Evolutionary conservation across 2,888 invertebrate species (phyloP).

Genomic region (Steinernema hermaphroditum): DNA sequence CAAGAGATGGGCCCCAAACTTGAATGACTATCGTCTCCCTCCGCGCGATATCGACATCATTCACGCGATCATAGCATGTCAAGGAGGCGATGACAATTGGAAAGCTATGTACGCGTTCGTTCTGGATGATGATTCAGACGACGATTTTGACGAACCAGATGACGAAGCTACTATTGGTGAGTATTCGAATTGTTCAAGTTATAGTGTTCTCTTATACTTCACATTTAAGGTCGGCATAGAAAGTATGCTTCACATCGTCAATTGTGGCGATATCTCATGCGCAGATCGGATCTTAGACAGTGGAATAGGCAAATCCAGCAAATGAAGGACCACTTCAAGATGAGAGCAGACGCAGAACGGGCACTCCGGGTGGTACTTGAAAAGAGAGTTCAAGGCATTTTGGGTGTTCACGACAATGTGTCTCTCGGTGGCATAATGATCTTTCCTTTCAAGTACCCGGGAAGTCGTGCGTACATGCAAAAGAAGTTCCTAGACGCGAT

Average conservation of each 20-base stretch:
- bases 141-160: neutral
- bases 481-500: neutral
- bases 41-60: neutral
- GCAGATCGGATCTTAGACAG: neutral
- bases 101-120: neutral
- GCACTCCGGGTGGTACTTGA: neutral
- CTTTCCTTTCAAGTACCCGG: neutral
- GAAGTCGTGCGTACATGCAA: neutral
- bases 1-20: no score
- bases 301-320: neutral
- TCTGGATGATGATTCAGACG: neutral
- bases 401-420: neutral
- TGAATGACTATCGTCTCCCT: neutral
- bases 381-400: neutral
- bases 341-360: neutral
- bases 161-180: neutral
- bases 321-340: neutral
- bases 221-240: neutral
- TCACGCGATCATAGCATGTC: neutral
- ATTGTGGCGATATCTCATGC: neutral
- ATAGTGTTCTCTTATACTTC: neutral
- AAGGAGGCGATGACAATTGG: neutral
- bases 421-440: neutral
- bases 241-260: neutral
- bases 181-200: neutral